phyloP scores from a whole-genome alignment of 2,888 invertebrate genomes.

The Slavum lentiscoides region DNA sequence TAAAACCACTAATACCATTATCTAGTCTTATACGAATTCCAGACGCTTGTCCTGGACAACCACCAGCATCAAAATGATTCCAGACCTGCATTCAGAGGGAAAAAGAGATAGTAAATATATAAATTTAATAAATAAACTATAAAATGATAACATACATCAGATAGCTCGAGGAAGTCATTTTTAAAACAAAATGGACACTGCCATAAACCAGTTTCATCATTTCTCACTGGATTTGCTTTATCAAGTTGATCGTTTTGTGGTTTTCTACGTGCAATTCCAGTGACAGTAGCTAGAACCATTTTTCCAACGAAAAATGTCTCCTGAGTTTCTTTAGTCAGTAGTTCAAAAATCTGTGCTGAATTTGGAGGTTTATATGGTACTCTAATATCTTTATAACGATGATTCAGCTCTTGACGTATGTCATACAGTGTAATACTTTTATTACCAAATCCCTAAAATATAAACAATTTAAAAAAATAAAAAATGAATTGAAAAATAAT shows the following conservation, averaged over 20 bases:
- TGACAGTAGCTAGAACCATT: constrained; percentile 81
- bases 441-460: constrained; percentile 74
- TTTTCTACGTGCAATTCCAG: constrained; percentile 80
- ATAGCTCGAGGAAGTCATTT: constrained; percentile 92
- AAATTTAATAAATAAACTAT: constrained; percentile 18
- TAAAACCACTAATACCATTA: constrained; percentile 90
- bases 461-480: not conserved
- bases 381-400: constrained; percentile 88
- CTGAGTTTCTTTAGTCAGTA: constrained; percentile 93
- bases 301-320: constrained; percentile 89
- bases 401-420: constrained; percentile 92
- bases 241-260: constrained; percentile 92
- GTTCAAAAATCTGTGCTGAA: constrained; percentile 88
- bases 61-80: constrained; percentile 96
- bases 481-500: constrained; percentile 18
- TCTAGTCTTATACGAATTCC: constrained; percentile 89
- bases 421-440: constrained; percentile 95
- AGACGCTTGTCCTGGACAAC: constrained; percentile 93
- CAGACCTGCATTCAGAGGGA: constrained; percentile 68
- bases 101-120: not conserved
- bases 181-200: constrained; percentile 96
- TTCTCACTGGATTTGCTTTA: constrained; percentile 91
- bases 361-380: constrained; percentile 76
- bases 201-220: constrained; percentile 93
- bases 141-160: constrained; percentile 66